Percentiles rank a stretch among this genome's conserved stretches.
These are phyloP conservation scores for Numenius arquata DNA, from an alignment of 2,113 vertebrate genomes.

Conservation along the genomic window DNA sequence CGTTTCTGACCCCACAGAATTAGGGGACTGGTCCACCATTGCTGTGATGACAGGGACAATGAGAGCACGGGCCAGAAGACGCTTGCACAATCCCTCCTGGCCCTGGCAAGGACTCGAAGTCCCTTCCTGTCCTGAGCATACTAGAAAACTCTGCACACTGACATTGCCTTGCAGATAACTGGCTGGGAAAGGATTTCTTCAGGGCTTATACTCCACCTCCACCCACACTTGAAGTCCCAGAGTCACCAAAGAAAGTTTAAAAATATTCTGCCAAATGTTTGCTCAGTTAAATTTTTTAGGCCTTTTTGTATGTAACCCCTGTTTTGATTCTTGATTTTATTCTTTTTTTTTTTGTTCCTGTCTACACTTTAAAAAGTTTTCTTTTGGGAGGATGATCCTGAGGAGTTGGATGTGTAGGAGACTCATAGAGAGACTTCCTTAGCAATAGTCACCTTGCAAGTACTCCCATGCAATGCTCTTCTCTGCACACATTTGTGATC, in stretches of 20 bases:
- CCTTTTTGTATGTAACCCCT: constrained; percentile 12
- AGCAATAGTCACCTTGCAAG: neutral
- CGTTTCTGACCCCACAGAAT: neutral
- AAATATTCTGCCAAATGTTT: constrained; percentile 63
- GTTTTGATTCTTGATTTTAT: neutral
- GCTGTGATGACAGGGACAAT: constrained; percentile 5
- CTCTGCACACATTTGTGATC: neutral
- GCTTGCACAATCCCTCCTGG: constrained; percentile 14
- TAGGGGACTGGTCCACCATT: neutral
- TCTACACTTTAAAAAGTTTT: neutral
- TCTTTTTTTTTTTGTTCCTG: neutral
- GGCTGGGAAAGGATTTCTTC: constrained; percentile 15
- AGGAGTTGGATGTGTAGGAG: neutral
- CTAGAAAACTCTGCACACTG: neutral
- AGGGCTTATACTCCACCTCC: constrained; percentile 19
- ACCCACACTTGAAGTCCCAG: constrained; percentile 53
- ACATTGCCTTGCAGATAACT: neutral
- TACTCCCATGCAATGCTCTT: neutral
- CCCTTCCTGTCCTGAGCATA: neutral
- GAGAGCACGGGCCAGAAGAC: neutral
- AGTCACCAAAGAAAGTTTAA: constrained; percentile 63
- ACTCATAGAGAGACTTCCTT: neutral
- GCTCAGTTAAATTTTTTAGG: constrained; percentile 38
- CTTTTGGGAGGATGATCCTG: neutral
- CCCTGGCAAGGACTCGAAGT: neutral